Conservation (phyloP, 1,140 invertebrate genomes). For the Zaprionus camerounensis region DNA sequence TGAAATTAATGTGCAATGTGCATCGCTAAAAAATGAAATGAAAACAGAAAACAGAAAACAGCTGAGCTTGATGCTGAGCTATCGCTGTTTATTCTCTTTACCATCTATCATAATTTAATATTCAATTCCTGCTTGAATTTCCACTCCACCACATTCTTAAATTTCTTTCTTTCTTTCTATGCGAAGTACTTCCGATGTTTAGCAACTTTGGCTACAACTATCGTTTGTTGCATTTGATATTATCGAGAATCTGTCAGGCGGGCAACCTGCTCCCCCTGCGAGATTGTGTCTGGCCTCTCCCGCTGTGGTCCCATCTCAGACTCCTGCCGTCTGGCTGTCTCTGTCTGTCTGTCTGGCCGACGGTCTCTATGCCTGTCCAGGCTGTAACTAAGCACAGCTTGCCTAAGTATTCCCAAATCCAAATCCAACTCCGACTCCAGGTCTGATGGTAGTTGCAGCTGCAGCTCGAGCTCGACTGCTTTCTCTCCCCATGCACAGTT, state of each 20-base stretch:
- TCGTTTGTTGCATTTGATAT: slow-evolving; percentile 33
- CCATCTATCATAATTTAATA: too few species aligned
- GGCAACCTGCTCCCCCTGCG: slow-evolving; percentile 30
- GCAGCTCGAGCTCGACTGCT: slow-evolving; percentile 13
- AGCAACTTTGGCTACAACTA: slow-evolving; percentile 1
- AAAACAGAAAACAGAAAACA: background rate
- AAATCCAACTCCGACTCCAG: slow-evolving; percentile 5
- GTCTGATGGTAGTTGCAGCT: background rate
- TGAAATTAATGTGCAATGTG: background rate
- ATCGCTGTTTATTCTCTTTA: background rate
- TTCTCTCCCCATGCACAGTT: slow-evolving; percentile 44
- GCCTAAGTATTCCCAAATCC: slow-evolving; percentile 26
- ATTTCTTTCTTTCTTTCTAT: background rate
- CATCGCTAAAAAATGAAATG: background rate
- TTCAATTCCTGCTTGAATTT: background rate
- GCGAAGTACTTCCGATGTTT: background rate
- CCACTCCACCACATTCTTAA: background rate
- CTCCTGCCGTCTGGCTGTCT: slow-evolving; percentile 12
- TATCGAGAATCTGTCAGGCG: slow-evolving; percentile 39
- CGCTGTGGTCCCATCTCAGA: slow-evolving; percentile 35
- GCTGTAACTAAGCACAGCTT: slow-evolving; percentile 49
- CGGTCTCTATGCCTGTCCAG: slow-evolving; percentile 15
- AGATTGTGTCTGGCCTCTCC: slow-evolving; percentile 38
- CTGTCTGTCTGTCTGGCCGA: slow-evolving; percentile 10
- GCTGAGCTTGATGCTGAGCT: background rate